Conservation (phyloP, 35 echinoderm and acorn worm genomes). For the Lytechinus pictus region DNA sequence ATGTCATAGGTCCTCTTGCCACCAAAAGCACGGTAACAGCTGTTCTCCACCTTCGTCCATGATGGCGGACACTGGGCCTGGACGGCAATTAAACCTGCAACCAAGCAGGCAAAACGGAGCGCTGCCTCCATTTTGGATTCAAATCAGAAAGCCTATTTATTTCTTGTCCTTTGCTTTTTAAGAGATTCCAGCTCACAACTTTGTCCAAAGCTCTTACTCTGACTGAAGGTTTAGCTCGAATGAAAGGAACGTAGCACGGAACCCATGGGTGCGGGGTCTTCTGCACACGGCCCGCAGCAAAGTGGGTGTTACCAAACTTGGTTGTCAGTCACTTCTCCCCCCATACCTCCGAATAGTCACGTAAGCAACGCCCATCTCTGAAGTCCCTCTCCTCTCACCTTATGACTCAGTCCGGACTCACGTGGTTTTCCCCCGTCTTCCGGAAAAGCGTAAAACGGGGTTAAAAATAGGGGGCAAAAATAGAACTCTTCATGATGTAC, state of each 20-base stretch:
- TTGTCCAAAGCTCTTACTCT: not conserved
- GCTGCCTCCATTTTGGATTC: constrained; percentile 41
- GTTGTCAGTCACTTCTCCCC: not conserved
- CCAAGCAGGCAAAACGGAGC: constrained; percentile 45
- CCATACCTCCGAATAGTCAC: not conserved
- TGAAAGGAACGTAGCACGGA: not conserved
- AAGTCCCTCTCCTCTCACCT: not conserved
- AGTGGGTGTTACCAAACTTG: not conserved
- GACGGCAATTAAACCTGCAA: constrained; percentile 21
- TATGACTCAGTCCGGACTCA: not conserved
- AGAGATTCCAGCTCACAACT: not conserved
- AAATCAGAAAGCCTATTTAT: not conserved
- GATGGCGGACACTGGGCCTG: constrained; percentile 31
- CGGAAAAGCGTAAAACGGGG: not conserved
- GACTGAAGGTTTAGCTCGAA: not conserved
- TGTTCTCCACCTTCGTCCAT: constrained; percentile 21
- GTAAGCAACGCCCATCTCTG: not conserved
- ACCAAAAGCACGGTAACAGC: constrained; percentile 36
- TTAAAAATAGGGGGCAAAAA: not conserved
- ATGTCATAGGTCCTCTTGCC: not conserved
- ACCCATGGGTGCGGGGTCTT: not conserved
- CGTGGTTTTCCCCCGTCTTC: not conserved
- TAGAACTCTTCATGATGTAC: not conserved
- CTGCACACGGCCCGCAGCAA: not conserved
- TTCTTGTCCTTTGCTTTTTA: not conserved